Evolutionary conservation across 2,888 invertebrate species (phyloP), one percentile per base, ranked within the genome.

Genomic region (Torymus texanus): DNA sequence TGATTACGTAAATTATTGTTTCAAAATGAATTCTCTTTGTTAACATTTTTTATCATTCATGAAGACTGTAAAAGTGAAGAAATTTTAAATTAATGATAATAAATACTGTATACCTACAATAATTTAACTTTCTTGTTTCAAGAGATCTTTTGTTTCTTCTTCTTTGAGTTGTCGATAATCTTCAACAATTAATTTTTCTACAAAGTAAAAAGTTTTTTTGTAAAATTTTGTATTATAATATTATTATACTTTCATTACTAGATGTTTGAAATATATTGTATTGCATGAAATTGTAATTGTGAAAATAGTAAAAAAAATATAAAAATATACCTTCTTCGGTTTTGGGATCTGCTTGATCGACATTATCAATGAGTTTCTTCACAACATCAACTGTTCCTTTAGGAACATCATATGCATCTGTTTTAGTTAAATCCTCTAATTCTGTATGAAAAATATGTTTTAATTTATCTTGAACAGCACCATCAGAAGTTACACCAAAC

Each of bases 401-500:
- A 50, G 63, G 67, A 21, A 79, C 78, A 59, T 79, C 66, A 41
- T 79, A 77, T 62, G 68, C 18, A 14, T 79, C 63, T 65, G 70
- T 55, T 53, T 63, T 29, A 11, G 72, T 51, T 16, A 81, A 76
- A 4, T 79, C 67, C 56, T 75, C 68, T 12, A 79, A 77, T 53
- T 82, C 81, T 59, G 59, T 63, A 21, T 78, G 59, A 59, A 82
- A 78, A 58, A 82, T 82, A n/a, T 80, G 78, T 16, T 75, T 75
- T 18, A 82, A 10, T 61, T 78, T 82, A 1, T 67, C 65, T 24
- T 75, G 41, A 5, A 80, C 81, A 66, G 61, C 81, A 16, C 66
- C 71, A 56, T 71, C 62, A 12, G 70, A 61, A 14, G 51, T 21
- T 41, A 79, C 70, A 8, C 81, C 81, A 75, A 82, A 82, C 58